These are phyloP conservation scores for Pomatorhinus ruficollis DNA, from an alignment of 2,113 vertebrate species.

Conservation along the genomic window DNA sequence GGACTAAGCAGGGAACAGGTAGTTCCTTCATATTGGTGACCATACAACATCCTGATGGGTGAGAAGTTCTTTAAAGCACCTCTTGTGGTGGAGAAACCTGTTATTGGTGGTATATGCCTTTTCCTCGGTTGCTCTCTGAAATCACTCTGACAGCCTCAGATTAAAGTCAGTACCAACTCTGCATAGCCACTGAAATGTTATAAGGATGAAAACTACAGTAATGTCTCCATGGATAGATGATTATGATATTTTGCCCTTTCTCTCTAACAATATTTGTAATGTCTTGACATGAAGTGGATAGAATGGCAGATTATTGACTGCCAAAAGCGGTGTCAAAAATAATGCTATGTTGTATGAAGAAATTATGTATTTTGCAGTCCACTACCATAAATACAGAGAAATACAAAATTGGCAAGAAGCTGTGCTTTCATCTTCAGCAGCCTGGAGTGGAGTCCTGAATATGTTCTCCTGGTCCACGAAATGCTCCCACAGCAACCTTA, in stretches of 20 bases:
- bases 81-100: background rate
- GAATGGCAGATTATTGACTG: conserved; percentile 72
- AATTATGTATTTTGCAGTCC: background rate
- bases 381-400: background rate
- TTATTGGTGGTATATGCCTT: background rate
- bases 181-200: background rate
- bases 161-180: background rate
- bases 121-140: background rate
- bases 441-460: background rate
- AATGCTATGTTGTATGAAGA: conserved; percentile 34
- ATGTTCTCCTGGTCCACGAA: background rate
- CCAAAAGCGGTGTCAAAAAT: conserved; percentile 71
- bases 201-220: background rate
- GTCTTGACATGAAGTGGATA: conserved; percentile 76
- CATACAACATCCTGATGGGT: background rate
- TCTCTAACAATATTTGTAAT: conserved; percentile 52
- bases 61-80: background rate
- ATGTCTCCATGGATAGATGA: background rate
- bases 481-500: background rate
- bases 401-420: background rate
- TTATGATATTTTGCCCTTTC: background rate
- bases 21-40: background rate
- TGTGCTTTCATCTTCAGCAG: background rate
- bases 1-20: background rate
- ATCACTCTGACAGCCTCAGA: background rate